Base-by-base conservation (phyloP, 2,888 invertebrate genomes). In the Therioaphis trifolii region DNA sequence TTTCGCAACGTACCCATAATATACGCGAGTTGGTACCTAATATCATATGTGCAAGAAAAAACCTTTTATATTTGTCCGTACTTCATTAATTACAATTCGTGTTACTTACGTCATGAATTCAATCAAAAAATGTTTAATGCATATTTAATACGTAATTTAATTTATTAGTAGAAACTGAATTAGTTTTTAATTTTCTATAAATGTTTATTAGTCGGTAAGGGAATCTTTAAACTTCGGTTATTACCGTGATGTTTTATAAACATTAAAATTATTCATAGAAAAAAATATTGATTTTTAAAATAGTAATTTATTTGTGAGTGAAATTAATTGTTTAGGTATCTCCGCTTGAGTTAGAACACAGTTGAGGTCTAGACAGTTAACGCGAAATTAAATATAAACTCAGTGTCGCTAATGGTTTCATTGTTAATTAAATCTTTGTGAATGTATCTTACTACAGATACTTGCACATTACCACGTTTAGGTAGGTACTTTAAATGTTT, bases 191-290 rank as follows among this genome's bases (percentile, higher is more conserved):
- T 24, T 52, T 4, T 52, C 15, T 52, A 3, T 52, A 18, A 52
- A 18, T 58, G 11, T 58, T 12, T 21, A 11, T 4, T 9, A 21
- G 18, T 7, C 21, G 9, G 21, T 58, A 24, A n/a, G 46, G 7
- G 4, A 35, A 7, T 46, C 46, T 46, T 46, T 14, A 46, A 46
- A 46, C 12, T 46, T 46, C 12, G 24, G 7, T 35, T 35, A 7
- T 35, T 35, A 21, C 12, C 21, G 12, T 21, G 58, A 24, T 21
- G 21, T 58, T 58, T 21, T 52, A 52, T n/a, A n/a, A 52, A 21
- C 52, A 52, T 52, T 52, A 52, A 52, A 24, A 58, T 21, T 58
- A 55, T 58, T 58, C 58, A 58, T 58, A 24, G 24, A 58, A 58
- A 21, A 21, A 58, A 58, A 21, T 24, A 58, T 58, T 12, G 58